phyloP scores from a whole-genome alignment of 2,797 vertebrate species.

The Eulemur coronatus region DNA sequence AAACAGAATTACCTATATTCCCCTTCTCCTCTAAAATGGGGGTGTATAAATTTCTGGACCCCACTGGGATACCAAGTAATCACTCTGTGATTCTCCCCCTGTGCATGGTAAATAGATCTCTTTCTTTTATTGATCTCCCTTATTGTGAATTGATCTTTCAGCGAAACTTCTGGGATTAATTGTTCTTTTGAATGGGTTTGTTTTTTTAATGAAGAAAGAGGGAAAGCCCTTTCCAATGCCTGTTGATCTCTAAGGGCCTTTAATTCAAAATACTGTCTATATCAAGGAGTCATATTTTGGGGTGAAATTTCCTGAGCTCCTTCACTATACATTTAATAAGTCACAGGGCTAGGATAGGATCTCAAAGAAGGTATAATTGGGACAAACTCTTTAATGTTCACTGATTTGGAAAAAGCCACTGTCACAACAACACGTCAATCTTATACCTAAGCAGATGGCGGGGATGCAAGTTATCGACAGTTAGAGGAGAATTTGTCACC shows the following conservation, averaged over 20 bases:
- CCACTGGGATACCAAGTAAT: background rate
- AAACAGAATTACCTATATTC: background rate
- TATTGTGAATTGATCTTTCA: background rate
- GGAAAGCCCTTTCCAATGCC: background rate
- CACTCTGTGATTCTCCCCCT: background rate
- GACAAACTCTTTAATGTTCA: background rate
- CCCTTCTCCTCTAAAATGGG: background rate
- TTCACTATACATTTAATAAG: background rate
- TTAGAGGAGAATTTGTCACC: background rate
- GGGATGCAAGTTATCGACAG: background rate
- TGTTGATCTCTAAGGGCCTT: background rate
- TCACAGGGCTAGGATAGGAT: background rate
- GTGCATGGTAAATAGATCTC: background rate
- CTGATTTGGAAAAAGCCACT: background rate
- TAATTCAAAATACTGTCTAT: background rate
- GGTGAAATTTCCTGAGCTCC: background rate
- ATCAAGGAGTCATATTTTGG: background rate
- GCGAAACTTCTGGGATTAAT: background rate
- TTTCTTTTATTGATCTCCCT: background rate
- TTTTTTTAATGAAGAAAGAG: background rate
- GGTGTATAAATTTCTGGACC: background rate
- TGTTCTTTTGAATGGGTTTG: background rate
- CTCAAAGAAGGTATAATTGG: background rate
- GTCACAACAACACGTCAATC: constrained; percentile 37
- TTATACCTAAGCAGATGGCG: constrained; percentile 40